Percentiles rank a stretch among this genome's conserved stretches.
phyloP scores from a whole-genome alignment of 2,888 invertebrate genomes.

The Drosophila robusta region DNA sequence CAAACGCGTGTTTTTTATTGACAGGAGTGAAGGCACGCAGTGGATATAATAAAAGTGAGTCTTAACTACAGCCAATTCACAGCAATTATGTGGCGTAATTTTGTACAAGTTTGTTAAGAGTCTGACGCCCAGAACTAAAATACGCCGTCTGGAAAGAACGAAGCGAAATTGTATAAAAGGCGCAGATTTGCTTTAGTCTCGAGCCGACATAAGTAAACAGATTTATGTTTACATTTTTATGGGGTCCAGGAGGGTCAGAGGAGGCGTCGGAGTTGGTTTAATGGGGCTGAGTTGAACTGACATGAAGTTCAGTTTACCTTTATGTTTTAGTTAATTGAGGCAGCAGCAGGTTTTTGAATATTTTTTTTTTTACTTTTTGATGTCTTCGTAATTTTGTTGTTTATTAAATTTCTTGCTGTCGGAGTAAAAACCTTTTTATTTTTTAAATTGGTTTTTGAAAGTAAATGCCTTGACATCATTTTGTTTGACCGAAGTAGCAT shows the following conservation, averaged over 20 bases:
- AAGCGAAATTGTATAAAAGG: conserved; percentile 19
- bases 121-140: conserved; percentile 43
- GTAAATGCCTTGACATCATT: conserved; percentile 74
- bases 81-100: conserved; percentile 31
- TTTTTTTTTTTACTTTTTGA: conserved; percentile 37
- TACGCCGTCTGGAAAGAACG: conserved; percentile 15
- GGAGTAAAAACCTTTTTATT: conserved; percentile 30
- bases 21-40: conserved; percentile 27
- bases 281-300: conserved; percentile 49
- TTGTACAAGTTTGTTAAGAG: conserved; percentile 19
- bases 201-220: conserved; percentile 23
- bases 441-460: conserved; percentile 67
- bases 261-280: conserved; percentile 38
- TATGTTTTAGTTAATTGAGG: conserved; percentile 63
- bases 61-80: conserved; percentile 43
- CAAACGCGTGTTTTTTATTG: conserved; percentile 34
- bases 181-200: conserved; percentile 29
- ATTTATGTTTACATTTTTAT: conserved; percentile 37
- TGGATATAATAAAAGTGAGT: conserved; percentile 41
- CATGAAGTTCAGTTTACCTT: conserved; percentile 51
- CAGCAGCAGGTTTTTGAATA: conserved; percentile 64
- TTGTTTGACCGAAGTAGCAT: conserved; percentile 33
- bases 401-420: conserved; percentile 51
- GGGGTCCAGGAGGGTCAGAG: conserved; percentile 22
- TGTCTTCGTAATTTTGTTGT: conserved; percentile 49